Conservation (phyloP, 2,888 invertebrate genomes). For the Troides aeacus region DNA sequence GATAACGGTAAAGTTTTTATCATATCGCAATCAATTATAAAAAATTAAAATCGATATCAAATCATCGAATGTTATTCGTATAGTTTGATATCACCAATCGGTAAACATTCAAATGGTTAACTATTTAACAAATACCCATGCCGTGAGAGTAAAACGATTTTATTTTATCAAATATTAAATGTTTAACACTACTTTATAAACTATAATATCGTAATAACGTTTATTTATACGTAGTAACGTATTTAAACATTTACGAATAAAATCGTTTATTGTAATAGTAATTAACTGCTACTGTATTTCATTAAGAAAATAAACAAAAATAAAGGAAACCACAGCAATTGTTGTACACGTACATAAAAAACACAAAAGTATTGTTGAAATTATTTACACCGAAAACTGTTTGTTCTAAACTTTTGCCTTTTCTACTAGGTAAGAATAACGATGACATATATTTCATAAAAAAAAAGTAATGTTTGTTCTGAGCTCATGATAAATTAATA, state of each 20-base stretch:
- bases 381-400: no score
- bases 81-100: not conserved
- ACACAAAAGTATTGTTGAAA: no score
- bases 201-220: no score
- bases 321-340: not conserved
- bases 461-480: no score
- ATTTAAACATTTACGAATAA: not conserved
- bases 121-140: no score
- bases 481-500: not conserved
- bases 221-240: not conserved
- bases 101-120: not conserved
- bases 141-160: no score
- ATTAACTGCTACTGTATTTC: not conserved
- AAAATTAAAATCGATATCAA: not conserved
- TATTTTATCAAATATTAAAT: no score
- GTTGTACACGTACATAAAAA: no score
- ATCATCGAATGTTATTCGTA: not conserved
- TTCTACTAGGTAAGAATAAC: no score
- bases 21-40: not conserved
- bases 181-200: no score
- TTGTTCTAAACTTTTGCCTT: no score
- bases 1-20: conserved; percentile 2
- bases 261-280: not conserved
- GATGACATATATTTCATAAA: no score
- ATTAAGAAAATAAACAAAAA: not conserved